Evolutionary conservation across 2,797 vertebrate genomes (phyloP), one percentile per base, ranked within the genome.

Genomic region (Neosilurus mollespiculum): DNA sequence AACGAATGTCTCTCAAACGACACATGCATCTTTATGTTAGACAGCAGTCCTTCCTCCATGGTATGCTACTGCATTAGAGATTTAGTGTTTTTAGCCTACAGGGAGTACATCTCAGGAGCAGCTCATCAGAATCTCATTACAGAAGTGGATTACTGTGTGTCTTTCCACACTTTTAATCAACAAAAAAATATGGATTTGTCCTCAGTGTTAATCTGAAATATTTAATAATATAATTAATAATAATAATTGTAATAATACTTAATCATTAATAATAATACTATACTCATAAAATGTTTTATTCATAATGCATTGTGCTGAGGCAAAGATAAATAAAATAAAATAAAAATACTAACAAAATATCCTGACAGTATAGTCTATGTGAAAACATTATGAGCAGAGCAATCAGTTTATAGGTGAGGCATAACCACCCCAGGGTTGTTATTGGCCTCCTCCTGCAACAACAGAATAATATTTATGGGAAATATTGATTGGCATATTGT

Each of bases 1-100:
- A 80, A 86, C 87, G 82, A 83, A 87, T 86, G 81, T 86, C 81
- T 82, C 80, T 88, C 76, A 79, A 85, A 67, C 83, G 83, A 62
- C 56, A 77, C 81, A 86, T 71, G 64, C 66, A 86, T 75, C 80
- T 82, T 70, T 53, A 70, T 81, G 43, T 53, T 71, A 67, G 59
- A 78, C 80, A 78, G 30, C 37, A 12, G 54, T 75, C 65, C 67
- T 73, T 24, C 11, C 49, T 81, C 58, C 6, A 30, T 82, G 64
- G 65, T 79, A 67, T 76, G 81, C 24, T 54, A 61, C 54, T 86
- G 75, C 78, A 85, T 65, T 64, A 30, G 58, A 16, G 77, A 88
- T 75, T 83, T 75, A 83, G 67, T 58, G 62, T 24, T 51, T 26
- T 80, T 72, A 51, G 79, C 26, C 72, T 66, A 58, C 61, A 81